These are phyloP conservation scores for Temnothorax ravouxi DNA, from an alignment of 2,888 invertebrate species.

Conservation along the genomic window DNA sequence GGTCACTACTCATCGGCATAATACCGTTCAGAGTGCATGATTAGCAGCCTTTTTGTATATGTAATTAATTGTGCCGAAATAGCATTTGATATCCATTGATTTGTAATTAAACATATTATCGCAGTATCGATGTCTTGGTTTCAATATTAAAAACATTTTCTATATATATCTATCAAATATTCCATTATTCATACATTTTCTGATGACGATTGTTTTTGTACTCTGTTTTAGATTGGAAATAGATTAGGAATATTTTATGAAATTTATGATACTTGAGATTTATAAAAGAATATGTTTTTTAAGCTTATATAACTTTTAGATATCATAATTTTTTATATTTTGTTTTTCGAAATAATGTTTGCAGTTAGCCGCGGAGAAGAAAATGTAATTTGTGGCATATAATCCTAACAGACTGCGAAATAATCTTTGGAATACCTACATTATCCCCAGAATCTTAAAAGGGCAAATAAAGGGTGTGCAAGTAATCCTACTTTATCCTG, in stretches of 20 bases:
- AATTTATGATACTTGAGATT: not conserved
- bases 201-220: not conserved
- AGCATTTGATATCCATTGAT: not conserved
- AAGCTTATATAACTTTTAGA: not conserved
- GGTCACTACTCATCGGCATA: not conserved
- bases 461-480: slow-evolving; percentile 34
- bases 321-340: slow-evolving; percentile 12
- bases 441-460: slow-evolving; percentile 40
- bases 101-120: not conserved
- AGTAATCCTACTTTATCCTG: slow-evolving; percentile 29
- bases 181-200: not conserved
- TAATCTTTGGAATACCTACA: slow-evolving; percentile 17
- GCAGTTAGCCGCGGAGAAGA: not conserved
- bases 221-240: not conserved
- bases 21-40: not conserved
- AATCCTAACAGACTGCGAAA: slow-evolving; percentile 33
- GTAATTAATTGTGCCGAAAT: not conserved
- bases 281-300: slow-evolving; percentile 2
- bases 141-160: not conserved
- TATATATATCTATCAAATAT: not conserved
- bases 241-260: not conserved
- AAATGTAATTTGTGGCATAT: slow-evolving; percentile 25
- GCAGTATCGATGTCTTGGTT: no score
- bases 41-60: not conserved
- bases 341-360: not conserved